Evolutionary conservation across 2,888 invertebrate species (phyloP).

Genomic region (Parthenolecanium corni): DNA sequence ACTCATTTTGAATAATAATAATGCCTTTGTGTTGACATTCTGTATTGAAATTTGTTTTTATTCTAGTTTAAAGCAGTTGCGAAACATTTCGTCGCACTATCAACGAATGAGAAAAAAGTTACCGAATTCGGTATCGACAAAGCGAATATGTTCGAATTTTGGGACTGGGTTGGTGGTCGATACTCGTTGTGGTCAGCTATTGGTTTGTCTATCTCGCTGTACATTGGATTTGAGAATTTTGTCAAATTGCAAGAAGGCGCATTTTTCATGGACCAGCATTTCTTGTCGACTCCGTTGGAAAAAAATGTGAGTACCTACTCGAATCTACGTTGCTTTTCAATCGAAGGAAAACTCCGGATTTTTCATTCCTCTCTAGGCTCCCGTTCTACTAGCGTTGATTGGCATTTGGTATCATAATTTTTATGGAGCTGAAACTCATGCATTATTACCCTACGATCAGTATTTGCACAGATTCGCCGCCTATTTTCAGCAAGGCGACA

Average conservation of each 20-base stretch:
- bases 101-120: conserved; percentile 90
- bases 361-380: conserved; percentile 50
- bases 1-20: conserved; percentile 13
- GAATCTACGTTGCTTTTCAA: conserved; percentile 17
- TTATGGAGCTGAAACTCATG: conserved; percentile 88
- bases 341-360: neutral
- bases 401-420: conserved; percentile 94
- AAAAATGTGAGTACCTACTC: conserved; percentile 64
- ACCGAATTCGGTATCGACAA: conserved; percentile 93
- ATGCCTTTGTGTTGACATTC: neutral
- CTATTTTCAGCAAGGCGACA: conserved; percentile 99
- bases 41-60: conserved; percentile 17
- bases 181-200: conserved; percentile 98
- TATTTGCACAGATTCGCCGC: conserved; percentile 97
- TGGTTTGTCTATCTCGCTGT: conserved; percentile 86
- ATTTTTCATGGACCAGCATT: conserved; percentile 89
- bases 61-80: conserved; percentile 66
- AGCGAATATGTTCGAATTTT: conserved; percentile 98
- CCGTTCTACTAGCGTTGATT: conserved; percentile 81
- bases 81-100: conserved; percentile 95
- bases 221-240: conserved; percentile 92
- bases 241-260: conserved; percentile 83
- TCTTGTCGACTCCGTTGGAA: conserved; percentile 69
- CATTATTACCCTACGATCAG: conserved; percentile 95
- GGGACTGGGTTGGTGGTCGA: conserved; percentile 99